Evolutionary conservation across 2,888 invertebrate species (phyloP).

Genomic region (Adelognathus sp.): DNA sequence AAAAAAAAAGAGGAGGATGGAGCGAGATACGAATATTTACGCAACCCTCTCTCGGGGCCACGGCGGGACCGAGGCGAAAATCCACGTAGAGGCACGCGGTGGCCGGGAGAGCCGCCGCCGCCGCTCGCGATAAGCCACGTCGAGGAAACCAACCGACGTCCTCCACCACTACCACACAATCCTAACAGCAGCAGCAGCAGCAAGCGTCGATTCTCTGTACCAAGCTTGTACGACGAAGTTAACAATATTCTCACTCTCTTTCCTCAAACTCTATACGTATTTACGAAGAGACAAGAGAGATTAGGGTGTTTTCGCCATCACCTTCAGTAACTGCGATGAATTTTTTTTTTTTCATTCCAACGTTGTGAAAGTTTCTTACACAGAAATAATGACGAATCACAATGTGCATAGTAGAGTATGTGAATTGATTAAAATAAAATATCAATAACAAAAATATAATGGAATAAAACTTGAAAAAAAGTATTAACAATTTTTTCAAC

Average conservation of each 20-base stretch:
- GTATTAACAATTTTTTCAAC: no score
- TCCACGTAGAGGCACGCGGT: conserved; percentile 60
- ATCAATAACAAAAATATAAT: no score
- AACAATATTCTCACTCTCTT: background rate
- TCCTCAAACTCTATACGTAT: background rate
- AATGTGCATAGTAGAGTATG: no score
- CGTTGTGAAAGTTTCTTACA: no score
- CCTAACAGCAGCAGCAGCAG: conserved; percentile 44
- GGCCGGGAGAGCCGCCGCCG: conserved; percentile 50
- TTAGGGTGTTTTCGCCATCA: background rate
- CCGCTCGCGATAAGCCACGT: conserved; percentile 59
- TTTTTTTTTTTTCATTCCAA: background rate
- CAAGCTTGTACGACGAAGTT: background rate
- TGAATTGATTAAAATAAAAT: no score
- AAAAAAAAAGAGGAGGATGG: conserved; percentile 56
- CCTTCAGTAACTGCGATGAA: background rate
- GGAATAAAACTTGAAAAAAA: no score
- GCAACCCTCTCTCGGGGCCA: conserved; percentile 77
- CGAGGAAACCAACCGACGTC: conserved; percentile 60
- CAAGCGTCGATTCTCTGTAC: conserved; percentile 52
- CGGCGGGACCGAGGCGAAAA: conserved; percentile 53
- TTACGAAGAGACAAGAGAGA: background rate
- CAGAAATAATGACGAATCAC: no score
- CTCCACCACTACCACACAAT: conserved; percentile 38
- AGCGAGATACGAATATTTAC: conserved; percentile 70